Evolutionary conservation across 2,888 invertebrate species (phyloP), one percentile per base, ranked within the genome.

Genomic region (Eristalis tenax): DNA sequence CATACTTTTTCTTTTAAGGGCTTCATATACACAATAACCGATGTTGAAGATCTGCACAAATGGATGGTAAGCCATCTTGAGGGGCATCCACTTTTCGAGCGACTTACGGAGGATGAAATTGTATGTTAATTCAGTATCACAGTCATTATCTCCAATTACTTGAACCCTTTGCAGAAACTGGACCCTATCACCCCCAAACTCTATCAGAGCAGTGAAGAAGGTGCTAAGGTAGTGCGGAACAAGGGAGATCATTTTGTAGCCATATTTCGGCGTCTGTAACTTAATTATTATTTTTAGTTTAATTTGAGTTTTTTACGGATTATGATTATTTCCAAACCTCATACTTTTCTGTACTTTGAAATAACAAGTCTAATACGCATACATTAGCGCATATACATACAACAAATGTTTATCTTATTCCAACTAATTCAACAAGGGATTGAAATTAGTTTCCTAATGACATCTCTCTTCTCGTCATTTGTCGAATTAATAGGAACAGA

Each of bases 51-150:
- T 92, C 94, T 99, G 78, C 97, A 99, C 93, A 96, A 98, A 38
- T 99, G 99, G 99, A 99, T 99, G 96, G 97, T 97, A 0, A 94
- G 95, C 89, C 99, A 99, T 94, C 96, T 99, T 92, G 94, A 94
- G 65, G 96, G 97, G 88, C 99, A 99, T 94, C 98, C 98, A 15
- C 94, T 99, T 73, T 99, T 99, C 94, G 94, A 96, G 92, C 94
- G 95, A 90, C 93, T 99, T 76, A 85, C 94, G 35, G 95, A 96
- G 18, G 94, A 95, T n/a, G 96, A 98, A 91, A 94, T 97, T 93
- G 98, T 98, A 94, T 93, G 93, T 91, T 75, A 68, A 74, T 50
- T 35, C 4, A 66, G 43, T 4, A 56, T 4, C n/a, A 40, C 15
- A 10, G 18, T 2, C 43, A 43, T 13, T 1, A 0, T 32, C 18